Evolutionary conservation across 2,888 invertebrate species (phyloP).

Genomic region (Cheilosia scutellata): DNA sequence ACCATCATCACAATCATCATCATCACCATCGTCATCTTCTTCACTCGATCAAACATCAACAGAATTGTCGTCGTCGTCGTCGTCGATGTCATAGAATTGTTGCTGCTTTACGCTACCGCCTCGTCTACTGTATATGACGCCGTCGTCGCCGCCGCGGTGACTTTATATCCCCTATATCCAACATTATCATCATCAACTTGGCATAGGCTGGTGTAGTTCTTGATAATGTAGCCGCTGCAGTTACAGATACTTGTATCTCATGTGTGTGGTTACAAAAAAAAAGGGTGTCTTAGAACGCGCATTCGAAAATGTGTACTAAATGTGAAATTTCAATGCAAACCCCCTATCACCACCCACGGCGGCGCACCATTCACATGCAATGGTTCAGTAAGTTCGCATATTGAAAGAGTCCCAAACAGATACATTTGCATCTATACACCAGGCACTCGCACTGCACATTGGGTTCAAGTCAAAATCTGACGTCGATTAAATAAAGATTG

Average conservation of each 20-base stretch:
- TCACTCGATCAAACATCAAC: slow-evolving; percentile 68
- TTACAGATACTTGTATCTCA: slow-evolving; percentile 26
- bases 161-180: slow-evolving; percentile 18
- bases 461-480: slow-evolving; percentile 53
- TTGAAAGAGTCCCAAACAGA: slow-evolving; percentile 23
- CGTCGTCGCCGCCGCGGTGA: not conserved
- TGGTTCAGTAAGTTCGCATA: slow-evolving; percentile 46
- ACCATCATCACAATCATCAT: slow-evolving; percentile 15
- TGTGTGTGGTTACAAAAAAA: slow-evolving; percentile 12
- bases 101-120: not conserved
- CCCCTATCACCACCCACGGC: not conserved
- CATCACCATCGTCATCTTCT: slow-evolving; percentile 40
- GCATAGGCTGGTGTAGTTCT: slow-evolving; percentile 57
- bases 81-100: not conserved
- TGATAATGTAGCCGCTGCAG: slow-evolving; percentile 55
- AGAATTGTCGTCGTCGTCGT: slow-evolving; percentile 12
- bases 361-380: not conserved
- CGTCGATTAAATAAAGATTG: slow-evolving; percentile 75
- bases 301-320: slow-evolving; percentile 23
- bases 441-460: slow-evolving; percentile 11
- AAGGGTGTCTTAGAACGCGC: slow-evolving; percentile 52
- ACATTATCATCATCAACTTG: slow-evolving; percentile 54
- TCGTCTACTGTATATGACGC: slow-evolving; percentile 20
- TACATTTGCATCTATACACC: slow-evolving; percentile 6
- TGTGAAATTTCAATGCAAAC: not conserved